These are phyloP conservation scores for Micronisus gabar DNA, from an alignment of 2,113 vertebrate genomes.

Conservation along the genomic window DNA sequence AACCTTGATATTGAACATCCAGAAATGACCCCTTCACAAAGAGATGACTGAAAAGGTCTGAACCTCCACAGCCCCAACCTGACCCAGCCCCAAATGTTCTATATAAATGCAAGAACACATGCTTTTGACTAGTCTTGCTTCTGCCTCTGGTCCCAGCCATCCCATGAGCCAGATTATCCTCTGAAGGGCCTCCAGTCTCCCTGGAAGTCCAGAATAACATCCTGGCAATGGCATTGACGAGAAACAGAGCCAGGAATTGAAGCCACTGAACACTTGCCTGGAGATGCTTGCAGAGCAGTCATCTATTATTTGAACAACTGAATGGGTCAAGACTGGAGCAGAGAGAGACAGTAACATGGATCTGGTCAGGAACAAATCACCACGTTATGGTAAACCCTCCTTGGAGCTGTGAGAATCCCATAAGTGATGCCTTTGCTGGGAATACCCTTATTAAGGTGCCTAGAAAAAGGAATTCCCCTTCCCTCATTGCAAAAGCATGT, in stretches of 20 bases:
- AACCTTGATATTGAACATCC: neutral
- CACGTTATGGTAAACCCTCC: fast-evolving
- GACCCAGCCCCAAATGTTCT: neutral
- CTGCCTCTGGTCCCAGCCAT: neutral
- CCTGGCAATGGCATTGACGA: neutral
- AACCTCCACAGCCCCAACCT: too few relatives aligned
- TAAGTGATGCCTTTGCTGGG: neutral
- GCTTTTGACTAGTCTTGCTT: neutral
- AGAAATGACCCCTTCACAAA: neutral
- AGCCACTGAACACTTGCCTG: neutral
- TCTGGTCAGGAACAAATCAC: neutral
- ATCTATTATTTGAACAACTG: neutral
- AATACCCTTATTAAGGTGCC: neutral
- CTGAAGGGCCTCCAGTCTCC: neutral
- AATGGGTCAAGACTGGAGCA: neutral
- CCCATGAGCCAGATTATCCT: neutral
- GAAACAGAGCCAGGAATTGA: neutral
- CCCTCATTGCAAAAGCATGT: fast-evolving
- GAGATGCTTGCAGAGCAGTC: neutral
- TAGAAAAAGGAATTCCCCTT: neutral
- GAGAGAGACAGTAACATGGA: neutral
- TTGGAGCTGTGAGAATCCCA: neutral
- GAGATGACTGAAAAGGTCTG: neutral
- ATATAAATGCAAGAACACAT: neutral
- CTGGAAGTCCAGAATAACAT: neutral